Evolutionary conservation across 1,140 invertebrate species (phyloP), one percentile per base, ranked within the genome.

Genomic region (Drosophila virilis): DNA sequence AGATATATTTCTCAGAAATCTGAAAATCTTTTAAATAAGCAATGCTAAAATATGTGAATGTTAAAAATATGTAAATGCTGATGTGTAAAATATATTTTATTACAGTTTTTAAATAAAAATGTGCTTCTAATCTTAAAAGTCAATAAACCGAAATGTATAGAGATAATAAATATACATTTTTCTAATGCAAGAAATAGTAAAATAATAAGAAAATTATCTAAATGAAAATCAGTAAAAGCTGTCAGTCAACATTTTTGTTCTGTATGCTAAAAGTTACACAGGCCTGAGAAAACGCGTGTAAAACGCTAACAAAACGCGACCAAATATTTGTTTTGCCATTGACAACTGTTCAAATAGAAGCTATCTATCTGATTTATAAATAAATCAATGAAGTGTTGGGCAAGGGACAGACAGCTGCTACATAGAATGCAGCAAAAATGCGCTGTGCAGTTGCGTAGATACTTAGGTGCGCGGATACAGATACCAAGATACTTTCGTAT

Each of bases 351-450:
- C 73, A 76, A 78, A 78, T 75, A 78, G 73, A 76, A 72, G 67
- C 58, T 75, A 71, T 75, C 62, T 88, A 88, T 79, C 65, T 28
- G 65, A 71, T 83, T 83, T 88, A 89, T 77, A 88, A 88, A 89
- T 88, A 88, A 88, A 89, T 83, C 84, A 88, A 77, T 89, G 84
- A 79, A 71, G 12, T 51, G 38, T 46, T 40, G 8, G 13, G 9
- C 42, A 40, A 45, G 33, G 22, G 45, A 33, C 42, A 52, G 55
- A 48, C 59, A 74, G 55, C 42, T 73, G 74, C 59, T 37, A 8
- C 70, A 62, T 22, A 71, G 77, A 83, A 83, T 79, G 80, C 62
- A 59, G 76, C 80, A 79, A 83, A 79, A 68, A 74, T 69, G 65
- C 57, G 38, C 33, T 17, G 17, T 35, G 28, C 40, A 46, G 22